Conservation (phyloP, 2,797 vertebrate genomes). For the Lindbergichthys nudifrons region DNA sequence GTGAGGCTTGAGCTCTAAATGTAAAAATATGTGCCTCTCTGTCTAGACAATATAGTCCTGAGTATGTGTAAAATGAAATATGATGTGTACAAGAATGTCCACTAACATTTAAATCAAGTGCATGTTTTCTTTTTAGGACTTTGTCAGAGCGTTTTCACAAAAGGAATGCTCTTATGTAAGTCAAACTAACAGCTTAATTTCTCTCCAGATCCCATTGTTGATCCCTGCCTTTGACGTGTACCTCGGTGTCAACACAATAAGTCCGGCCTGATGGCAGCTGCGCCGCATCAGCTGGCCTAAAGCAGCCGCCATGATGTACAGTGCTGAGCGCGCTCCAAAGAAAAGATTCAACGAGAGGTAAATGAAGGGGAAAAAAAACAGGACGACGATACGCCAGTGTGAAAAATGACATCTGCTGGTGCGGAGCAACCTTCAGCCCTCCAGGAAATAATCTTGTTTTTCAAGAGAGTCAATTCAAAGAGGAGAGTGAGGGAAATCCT, state of each 20-base stretch:
- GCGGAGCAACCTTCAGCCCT: conserved; percentile 87
- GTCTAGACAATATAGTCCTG: conserved; percentile 5
- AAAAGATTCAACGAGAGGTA: conserved; percentile 89
- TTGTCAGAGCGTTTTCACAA: conserved; percentile 41
- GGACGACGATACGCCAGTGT: conserved; percentile 72
- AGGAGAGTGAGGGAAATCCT: conserved; percentile 78
- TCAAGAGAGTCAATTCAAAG: conserved; percentile 88
- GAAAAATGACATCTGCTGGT: conserved; percentile 93
- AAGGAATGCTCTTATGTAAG: conserved; percentile 58
- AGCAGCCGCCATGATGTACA: conserved; percentile 89
- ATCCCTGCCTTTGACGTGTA: conserved; percentile 69
- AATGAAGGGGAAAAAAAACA: conserved; percentile 73
- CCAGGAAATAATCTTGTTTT: conserved; percentile 91
- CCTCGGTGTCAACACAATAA: conserved; percentile 58
- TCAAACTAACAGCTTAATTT: conserved; percentile 63
- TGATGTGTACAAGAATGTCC: conserved; percentile 34
- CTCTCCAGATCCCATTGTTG: conserved; percentile 54
- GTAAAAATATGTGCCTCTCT: conserved; percentile 2
- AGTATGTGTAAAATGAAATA: conserved; percentile 28
- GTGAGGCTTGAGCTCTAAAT: neutral
- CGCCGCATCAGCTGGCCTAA: conserved; percentile 80
- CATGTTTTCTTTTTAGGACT: conserved; percentile 58
- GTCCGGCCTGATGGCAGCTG: conserved; percentile 84
- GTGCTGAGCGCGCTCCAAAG: conserved; percentile 88
- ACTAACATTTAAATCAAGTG: conserved; percentile 33